A percentile compares a stretch with the other conserved stretches of the same genome.
Conservation (phyloP, 2,797 vertebrate species). For the Chiroxiphia lanceolata region DNA sequence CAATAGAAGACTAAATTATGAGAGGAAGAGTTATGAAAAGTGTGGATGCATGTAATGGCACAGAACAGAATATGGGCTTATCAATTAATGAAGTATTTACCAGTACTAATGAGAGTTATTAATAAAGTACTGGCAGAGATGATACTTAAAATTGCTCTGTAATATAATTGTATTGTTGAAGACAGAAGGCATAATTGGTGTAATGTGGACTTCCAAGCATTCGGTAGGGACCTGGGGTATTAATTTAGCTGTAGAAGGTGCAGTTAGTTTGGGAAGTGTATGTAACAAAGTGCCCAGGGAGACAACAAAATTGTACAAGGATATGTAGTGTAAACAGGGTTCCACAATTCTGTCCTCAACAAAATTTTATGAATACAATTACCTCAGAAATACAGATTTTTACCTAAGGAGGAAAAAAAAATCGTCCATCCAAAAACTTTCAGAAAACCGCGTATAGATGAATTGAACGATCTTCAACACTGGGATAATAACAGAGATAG, state of each 20-base stretch:
- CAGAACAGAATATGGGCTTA: neutral
- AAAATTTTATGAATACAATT: neutral
- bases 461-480: neutral
- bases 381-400: neutral
- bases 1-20: neutral
- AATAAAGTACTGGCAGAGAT: neutral
- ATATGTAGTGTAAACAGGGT: neutral
- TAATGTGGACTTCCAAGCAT: neutral
- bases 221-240: neutral
- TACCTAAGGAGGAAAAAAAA: neutral
- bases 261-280: neutral
- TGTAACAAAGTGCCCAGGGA: neutral
- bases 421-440: neutral
- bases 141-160: neutral
- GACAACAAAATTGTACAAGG: neutral
- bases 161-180: neutral
- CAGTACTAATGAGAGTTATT: neutral
- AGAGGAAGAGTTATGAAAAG: neutral
- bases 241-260: neutral
- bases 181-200: neutral
- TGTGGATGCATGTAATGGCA: neutral
- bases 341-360: neutral
- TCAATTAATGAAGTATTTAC: neutral
- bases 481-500: neutral
- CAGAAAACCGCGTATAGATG: neutral